These are phyloP conservation scores for Megamerina dolium DNA, from an alignment of 2,888 invertebrate species.

Conservation along the genomic window DNA sequence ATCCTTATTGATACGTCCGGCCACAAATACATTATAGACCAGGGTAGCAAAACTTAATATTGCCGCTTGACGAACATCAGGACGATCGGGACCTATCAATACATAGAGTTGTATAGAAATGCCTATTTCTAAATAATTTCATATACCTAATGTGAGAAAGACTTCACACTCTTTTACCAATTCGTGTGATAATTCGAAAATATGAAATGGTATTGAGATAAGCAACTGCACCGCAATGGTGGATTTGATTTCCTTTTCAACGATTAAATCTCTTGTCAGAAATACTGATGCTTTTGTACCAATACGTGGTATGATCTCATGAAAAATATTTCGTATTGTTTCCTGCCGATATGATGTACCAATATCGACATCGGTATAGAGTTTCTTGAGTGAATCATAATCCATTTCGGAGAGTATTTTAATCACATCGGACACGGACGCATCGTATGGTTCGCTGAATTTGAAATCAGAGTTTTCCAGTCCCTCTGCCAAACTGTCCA, in stretches of 20 bases:
- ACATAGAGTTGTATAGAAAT: not conserved
- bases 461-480: constrained; percentile 46
- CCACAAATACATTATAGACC: constrained; percentile 57
- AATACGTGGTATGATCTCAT: constrained; percentile 65
- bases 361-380: constrained; percentile 56
- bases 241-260: constrained; percentile 58
- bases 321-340: constrained; percentile 66
- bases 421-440: constrained; percentile 46
- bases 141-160: constrained; percentile 47
- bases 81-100: constrained; percentile 39
- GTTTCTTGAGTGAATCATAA: constrained; percentile 43
- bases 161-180: constrained; percentile 55
- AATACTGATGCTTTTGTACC: constrained; percentile 61
- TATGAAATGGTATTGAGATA: constrained; percentile 64
- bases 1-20: constrained; percentile 55
- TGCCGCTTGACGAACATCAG: constrained; percentile 61
- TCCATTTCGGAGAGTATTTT: constrained; percentile 46
- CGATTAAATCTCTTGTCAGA: constrained; percentile 60
- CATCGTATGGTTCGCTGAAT: constrained; percentile 47
- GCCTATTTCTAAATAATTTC: not conserved
- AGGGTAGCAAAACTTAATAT: constrained; percentile 65
- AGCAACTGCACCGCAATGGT: constrained; percentile 61
- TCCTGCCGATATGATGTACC: constrained; percentile 71
- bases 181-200: constrained; percentile 55
- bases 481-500: constrained; percentile 45